A percentile compares a stretch with the other conserved stretches of the same genome.
phyloP scores from a whole-genome alignment of 2,113 vertebrate genomes.

The Gymnorhina tibicen region DNA sequence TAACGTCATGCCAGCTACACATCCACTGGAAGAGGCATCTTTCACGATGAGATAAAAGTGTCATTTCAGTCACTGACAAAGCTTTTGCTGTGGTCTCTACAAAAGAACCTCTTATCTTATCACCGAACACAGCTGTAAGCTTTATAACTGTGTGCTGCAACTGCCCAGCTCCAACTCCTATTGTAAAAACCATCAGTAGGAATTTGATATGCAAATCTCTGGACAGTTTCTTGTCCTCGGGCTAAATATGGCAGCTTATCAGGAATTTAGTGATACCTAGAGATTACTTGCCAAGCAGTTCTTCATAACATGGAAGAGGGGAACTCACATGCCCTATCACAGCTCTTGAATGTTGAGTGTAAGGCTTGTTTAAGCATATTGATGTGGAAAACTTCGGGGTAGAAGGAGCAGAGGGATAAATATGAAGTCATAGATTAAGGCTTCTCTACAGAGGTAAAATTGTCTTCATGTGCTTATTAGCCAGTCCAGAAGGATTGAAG shows the following conservation, averaged over 20 bases:
- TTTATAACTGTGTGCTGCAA: background rate
- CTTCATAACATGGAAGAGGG: background rate
- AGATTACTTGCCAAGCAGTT: background rate
- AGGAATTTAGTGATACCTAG: slow-evolving; percentile 2
- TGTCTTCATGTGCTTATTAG: background rate
- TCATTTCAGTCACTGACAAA: slow-evolving; percentile 2
- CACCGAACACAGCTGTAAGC: slow-evolving; percentile 26
- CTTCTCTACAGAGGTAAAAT: background rate
- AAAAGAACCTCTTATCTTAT: slow-evolving; percentile 46
- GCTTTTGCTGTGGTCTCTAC: background rate
- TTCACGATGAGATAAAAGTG: slow-evolving; percentile 4
- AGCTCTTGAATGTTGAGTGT: background rate
- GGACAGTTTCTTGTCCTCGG: slow-evolving; percentile 13
- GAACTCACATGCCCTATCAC: background rate
- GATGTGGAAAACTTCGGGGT: background rate
- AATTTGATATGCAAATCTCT: slow-evolving; percentile 51
- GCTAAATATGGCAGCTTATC: slow-evolving; percentile 20
- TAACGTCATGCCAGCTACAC: background rate
- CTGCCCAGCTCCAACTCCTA: background rate
- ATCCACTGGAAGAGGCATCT: background rate
- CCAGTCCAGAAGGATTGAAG: background rate
- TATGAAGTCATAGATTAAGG: background rate
- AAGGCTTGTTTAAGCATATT: background rate
- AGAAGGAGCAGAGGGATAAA: background rate
- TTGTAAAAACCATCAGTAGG: background rate